Evolutionary conservation across 2,888 invertebrate species (phyloP).

Genomic region (Eristalis arbustorum): DNA sequence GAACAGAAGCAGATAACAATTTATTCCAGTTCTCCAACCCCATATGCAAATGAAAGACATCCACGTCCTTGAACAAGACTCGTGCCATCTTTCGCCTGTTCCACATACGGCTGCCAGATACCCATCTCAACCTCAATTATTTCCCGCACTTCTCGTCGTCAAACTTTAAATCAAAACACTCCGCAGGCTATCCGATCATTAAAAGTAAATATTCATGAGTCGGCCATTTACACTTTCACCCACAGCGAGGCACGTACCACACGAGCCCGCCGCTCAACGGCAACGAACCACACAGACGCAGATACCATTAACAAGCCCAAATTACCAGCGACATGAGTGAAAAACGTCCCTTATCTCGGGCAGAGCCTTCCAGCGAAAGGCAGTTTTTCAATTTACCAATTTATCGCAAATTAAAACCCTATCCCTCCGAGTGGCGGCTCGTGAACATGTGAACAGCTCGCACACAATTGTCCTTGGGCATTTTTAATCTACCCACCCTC

Average conservation of each 20-base stretch:
- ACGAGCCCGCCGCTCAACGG: not conserved
- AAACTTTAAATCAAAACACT: not conserved
- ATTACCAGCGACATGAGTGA: constrained; percentile 29
- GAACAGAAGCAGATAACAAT: no score
- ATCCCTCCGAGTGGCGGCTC: not conserved
- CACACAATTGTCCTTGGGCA: constrained; percentile 26
- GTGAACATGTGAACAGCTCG: not conserved
- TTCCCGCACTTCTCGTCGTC: no score
- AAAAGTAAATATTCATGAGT: not conserved
- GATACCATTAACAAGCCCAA: constrained; percentile 16
- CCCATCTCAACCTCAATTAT: not conserved
- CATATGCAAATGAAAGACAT: not conserved
- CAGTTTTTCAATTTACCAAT: constrained; percentile 63
- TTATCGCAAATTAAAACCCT: constrained; percentile 58
- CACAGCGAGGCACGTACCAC: not conserved
- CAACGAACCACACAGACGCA: not conserved
- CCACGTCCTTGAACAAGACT: not conserved
- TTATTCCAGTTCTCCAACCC: no score
- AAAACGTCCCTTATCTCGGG: constrained; percentile 29
- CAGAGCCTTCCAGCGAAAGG: constrained; percentile 21
- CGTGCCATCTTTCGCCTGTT: not conserved
- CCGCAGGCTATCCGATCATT: not conserved
- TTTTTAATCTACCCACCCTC: constrained; percentile 50
- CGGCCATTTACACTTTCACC: not conserved
- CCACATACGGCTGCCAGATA: no score